phyloP scores from a whole-genome alignment of 2,888 invertebrate genomes.

The Nycteola revayana region DNA sequence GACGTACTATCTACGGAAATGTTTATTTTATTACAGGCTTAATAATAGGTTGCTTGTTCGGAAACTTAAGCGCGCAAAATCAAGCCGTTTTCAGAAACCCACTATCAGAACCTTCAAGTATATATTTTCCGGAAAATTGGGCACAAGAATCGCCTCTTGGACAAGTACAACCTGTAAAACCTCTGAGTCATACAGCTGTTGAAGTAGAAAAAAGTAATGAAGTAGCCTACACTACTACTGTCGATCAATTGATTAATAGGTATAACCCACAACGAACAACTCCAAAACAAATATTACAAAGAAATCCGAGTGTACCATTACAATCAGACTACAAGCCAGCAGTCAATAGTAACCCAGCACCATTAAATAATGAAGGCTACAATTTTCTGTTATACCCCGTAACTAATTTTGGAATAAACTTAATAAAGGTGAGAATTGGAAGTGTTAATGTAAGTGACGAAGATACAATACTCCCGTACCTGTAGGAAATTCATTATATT shows the following conservation, averaged over 20 bases:
- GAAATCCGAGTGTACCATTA: too few relatives aligned
- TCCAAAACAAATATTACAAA: neutral
- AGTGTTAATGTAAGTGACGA: too few relatives aligned
- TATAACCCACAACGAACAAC: neutral
- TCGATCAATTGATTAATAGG: slow-evolving; percentile 1
- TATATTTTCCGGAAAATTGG: slow-evolving; percentile 30
- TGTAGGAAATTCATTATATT: too few relatives aligned
- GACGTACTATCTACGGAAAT: too few relatives aligned
- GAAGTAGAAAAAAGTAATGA: slow-evolving; percentile 19
- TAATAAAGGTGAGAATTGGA: slow-evolving; percentile 53
- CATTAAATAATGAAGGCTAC: slow-evolving; percentile 1
- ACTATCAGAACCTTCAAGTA: slow-evolving; percentile 14
- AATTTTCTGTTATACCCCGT: slow-evolving; percentile 34
- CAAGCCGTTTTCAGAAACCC: slow-evolving; percentile 1
- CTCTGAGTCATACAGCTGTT: slow-evolving; percentile 2
- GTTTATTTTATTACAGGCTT: slow-evolving; percentile 26
- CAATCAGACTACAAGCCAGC: too few relatives aligned
- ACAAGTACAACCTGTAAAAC: neutral
- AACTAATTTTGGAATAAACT: slow-evolving; percentile 50
- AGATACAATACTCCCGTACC: too few relatives aligned
- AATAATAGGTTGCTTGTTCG: slow-evolving; percentile 19
- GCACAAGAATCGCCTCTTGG: slow-evolving; percentile 1
- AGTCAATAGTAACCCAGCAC: too few relatives aligned
- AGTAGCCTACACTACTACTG: slow-evolving; percentile 4
- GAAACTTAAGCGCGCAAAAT: slow-evolving; percentile 19